These are phyloP conservation scores for Morbakka virulenta DNA, from an alignment of 30 jellyfish, hydroid and myxozoan genomes.

Conservation along the genomic window DNA sequence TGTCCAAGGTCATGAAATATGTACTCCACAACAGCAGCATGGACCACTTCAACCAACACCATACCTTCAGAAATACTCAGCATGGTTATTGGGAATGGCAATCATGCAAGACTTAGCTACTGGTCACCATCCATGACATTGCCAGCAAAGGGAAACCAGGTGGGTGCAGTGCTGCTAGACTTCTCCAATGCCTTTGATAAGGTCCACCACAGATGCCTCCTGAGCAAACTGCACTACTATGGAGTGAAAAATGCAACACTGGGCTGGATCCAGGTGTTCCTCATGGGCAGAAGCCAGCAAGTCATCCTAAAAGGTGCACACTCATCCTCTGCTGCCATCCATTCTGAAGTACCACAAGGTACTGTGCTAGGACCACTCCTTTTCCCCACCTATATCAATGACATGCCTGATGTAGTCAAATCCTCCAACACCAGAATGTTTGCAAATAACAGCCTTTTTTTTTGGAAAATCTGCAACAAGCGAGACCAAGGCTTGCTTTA, in stretches of 20 bases:
- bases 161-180: slow-evolving; percentile 2
- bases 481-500: too few species aligned
- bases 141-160: not conserved
- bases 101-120: slow-evolving; percentile 29
- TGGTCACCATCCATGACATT: slow-evolving; percentile 15
- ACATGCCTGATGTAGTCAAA: too few species aligned
- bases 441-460: too few species aligned
- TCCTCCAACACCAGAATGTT: too few species aligned
- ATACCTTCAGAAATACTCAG: not conserved
- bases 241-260: not conserved
- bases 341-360: slow-evolving; percentile 18
- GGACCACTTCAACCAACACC: slow-evolving; percentile 2
- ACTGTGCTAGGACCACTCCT: not conserved
- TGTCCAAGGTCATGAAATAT: too few species aligned
- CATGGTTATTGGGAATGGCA: slow-evolving; percentile 24
- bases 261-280: too few species aligned
- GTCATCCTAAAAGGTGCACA: not conserved
- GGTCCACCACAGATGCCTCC: slow-evolving; percentile 21
- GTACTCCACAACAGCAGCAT: slow-evolving; percentile 1
- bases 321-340: not conserved
- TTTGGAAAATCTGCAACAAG: too few species aligned
- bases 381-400: too few species aligned
- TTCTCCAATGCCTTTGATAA: slow-evolving; percentile 12
- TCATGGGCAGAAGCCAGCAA: not conserved
- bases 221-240: not conserved